These are phyloP conservation scores for Seriola rivoliana DNA, from an alignment of 2,113 vertebrate genomes.

Conservation along the genomic window DNA sequence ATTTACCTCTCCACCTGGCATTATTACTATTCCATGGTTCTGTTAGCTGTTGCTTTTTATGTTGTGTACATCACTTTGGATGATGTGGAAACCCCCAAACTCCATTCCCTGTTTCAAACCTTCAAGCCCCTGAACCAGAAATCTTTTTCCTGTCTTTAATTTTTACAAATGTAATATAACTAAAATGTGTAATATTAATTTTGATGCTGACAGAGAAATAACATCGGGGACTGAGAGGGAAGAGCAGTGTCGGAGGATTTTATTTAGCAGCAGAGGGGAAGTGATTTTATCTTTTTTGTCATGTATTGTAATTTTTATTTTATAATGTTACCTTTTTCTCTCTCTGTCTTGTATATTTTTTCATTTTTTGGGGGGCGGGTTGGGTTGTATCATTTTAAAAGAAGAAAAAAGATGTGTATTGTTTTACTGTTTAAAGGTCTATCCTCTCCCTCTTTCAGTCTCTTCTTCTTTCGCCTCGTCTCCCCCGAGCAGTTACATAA, in stretches of 20 bases:
- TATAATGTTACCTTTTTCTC: conserved; percentile 78
- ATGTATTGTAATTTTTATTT: conserved; percentile 85
- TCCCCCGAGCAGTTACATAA: conserved; percentile 77
- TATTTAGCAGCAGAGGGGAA: conserved; percentile 55
- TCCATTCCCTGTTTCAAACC: conserved; percentile 62
- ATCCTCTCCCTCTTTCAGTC: conserved; percentile 70
- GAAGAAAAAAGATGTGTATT: conserved; percentile 76
- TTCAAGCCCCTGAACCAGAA: conserved; percentile 44
- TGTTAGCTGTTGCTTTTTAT: conserved; percentile 72
- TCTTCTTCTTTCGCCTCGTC: conserved; percentile 49
- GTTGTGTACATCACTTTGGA: conserved; percentile 68
- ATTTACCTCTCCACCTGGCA: conserved; percentile 69
- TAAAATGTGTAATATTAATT: conserved; percentile 79
- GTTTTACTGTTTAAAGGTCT: conserved; percentile 83
- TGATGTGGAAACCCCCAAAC: conserved; percentile 46
- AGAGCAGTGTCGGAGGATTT: conserved; percentile 43
- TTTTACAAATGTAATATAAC: conserved; percentile 83
- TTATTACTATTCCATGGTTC: conserved; percentile 74
- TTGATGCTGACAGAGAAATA: conserved; percentile 73
- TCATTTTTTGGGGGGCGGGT: conserved; percentile 23
- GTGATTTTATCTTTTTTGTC: conserved; percentile 71
- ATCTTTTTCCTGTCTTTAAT: conserved; percentile 61
- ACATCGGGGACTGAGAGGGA: conserved; percentile 56
- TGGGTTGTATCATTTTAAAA: conserved; percentile 80
- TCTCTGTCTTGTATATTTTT: conserved; percentile 79